phyloP scores from a whole-genome alignment of 2,113 vertebrate species.

The Peucedramus taeniatus region DNA sequence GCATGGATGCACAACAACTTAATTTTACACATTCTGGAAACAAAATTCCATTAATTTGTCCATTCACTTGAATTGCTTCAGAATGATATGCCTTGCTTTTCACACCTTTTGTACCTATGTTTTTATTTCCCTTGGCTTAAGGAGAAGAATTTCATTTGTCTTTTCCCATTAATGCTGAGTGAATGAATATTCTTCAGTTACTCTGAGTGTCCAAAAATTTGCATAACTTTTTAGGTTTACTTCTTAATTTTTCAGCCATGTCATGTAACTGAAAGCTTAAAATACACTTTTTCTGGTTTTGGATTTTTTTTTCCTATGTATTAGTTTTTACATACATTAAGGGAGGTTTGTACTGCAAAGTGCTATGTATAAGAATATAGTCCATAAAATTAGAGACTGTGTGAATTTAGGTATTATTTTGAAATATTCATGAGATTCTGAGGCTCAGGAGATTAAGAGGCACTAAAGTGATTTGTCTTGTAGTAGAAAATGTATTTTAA shows the following conservation, averaged over 20 bases:
- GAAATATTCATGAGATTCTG: conserved; percentile 10
- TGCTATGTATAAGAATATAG: not conserved
- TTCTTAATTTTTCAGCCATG: not conserved
- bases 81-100: not conserved
- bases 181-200: not conserved
- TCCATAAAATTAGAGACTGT: not conserved
- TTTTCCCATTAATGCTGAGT: not conserved
- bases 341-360: not conserved
- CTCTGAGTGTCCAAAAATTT: not conserved
- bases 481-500: conserved; percentile 15
- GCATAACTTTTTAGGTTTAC: not conserved
- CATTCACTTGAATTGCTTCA: not conserved
- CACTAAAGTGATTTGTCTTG: conserved; percentile 10
- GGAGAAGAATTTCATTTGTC: not conserved
- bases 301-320: not conserved
- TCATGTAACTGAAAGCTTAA: not conserved
- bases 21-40: not conserved
- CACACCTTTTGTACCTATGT: not conserved
- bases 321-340: not conserved
- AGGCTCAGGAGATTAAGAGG: conserved; percentile 26
- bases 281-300: not conserved
- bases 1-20: not conserved
- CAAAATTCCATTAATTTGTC: not conserved
- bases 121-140: not conserved
- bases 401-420: not conserved